phyloP scores from a whole-genome alignment of 2,797 vertebrate species.

The Aplochiton taeniatus region DNA sequence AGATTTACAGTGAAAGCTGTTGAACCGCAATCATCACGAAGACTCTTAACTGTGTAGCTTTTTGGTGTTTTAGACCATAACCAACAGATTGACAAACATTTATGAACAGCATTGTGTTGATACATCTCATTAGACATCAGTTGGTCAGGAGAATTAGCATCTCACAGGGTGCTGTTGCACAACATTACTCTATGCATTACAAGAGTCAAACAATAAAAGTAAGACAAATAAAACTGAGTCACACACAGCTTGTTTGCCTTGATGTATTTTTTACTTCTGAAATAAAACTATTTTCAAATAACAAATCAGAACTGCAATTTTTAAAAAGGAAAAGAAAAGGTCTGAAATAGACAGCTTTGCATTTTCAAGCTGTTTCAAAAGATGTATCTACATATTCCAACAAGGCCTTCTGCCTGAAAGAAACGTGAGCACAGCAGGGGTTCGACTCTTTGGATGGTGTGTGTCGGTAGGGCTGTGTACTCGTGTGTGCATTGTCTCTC shows the following conservation, averaged over 20 bases:
- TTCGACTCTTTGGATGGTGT: constrained; percentile 25
- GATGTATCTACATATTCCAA: no score
- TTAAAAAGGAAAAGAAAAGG: no score
- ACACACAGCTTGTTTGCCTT: no score
- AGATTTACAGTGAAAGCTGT: background rate
- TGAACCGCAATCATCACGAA: constrained; percentile 20
- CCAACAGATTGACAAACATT: constrained; percentile 32
- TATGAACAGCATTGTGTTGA: constrained; percentile 29
- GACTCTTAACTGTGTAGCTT: constrained; percentile 15
- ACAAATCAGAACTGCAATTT: no score
- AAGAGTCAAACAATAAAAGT: background rate
- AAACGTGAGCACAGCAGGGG: no score
- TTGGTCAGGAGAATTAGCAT: constrained; percentile 18
- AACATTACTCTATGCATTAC: no score
- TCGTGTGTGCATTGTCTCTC: background rate
- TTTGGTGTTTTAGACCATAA: constrained; percentile 19
- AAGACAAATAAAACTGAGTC: background rate
- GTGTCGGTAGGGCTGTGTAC: background rate
- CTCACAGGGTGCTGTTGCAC: constrained; percentile 14
- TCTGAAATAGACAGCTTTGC: no score
- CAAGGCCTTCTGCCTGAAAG: no score
- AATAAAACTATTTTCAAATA: constrained; percentile 22
- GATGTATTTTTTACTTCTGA: background rate
- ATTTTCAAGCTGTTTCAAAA: no score
- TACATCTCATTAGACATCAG: constrained; percentile 24